These are phyloP conservation scores for Geopemphigus sp. DNA, from an alignment of 1,140 invertebrate genomes.

Conservation along the genomic window DNA sequence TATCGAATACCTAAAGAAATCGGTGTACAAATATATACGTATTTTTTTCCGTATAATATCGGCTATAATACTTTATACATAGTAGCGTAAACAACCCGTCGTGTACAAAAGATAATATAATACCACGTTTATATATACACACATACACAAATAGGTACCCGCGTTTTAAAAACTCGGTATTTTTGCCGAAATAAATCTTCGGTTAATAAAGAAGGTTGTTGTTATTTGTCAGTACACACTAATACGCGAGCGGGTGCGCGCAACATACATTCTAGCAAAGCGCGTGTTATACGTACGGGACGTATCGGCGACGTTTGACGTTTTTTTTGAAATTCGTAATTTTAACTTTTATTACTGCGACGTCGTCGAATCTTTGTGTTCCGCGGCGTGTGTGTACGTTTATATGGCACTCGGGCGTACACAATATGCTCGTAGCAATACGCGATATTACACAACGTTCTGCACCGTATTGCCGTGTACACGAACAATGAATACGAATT, in stretches of 20 bases:
- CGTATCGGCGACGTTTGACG: background rate
- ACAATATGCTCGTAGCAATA: too few relatives aligned
- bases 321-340: background rate
- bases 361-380: background rate
- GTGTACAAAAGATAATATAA: background rate
- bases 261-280: too few relatives aligned
- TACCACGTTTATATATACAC: background rate
- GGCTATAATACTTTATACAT: background rate
- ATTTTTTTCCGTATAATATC: background rate
- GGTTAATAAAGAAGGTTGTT: conserved; percentile 19
- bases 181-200: conserved; percentile 1
- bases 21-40: background rate
- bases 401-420: too few relatives aligned
- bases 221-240: background rate
- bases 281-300: too few relatives aligned
- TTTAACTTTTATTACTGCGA: background rate
- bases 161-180: background rate
- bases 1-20: background rate
- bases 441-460: too few relatives aligned
- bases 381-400: background rate
- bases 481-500: too few relatives aligned
- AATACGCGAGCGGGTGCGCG: too few relatives aligned
- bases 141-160: too few relatives aligned
- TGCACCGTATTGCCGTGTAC: too few relatives aligned
- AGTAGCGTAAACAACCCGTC: too few relatives aligned